Evolutionary conservation across 2,888 invertebrate genomes (phyloP).

Genomic region (Dugesia japonica): DNA sequence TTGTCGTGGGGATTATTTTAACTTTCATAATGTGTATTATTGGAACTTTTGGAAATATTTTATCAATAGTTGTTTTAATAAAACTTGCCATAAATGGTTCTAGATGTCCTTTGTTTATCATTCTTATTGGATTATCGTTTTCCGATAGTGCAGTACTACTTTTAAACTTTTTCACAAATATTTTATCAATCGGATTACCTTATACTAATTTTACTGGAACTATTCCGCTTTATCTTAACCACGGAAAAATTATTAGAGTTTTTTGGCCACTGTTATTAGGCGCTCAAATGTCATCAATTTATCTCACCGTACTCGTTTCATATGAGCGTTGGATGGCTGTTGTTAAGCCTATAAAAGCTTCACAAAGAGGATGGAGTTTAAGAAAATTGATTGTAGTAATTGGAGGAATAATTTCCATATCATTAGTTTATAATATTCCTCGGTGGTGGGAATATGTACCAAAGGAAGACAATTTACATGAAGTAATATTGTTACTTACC

Average conservation of each 20-base stretch:
- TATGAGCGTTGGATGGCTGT: slow-evolving; percentile 38
- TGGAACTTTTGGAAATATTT: slow-evolving; percentile 32
- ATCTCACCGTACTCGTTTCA: slow-evolving; percentile 39
- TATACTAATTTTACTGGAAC: background rate
- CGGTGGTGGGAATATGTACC: slow-evolving; percentile 37
- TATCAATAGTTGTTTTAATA: slow-evolving; percentile 32
- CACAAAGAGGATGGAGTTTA: slow-evolving; percentile 35
- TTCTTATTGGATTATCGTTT: slow-evolving; percentile 29
- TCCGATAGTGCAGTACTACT: slow-evolving; percentile 29
- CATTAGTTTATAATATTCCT: slow-evolving; percentile 37
- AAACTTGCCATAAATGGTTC: background rate
- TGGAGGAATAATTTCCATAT: slow-evolving; percentile 9
- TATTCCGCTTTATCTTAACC: slow-evolving; percentile 22
- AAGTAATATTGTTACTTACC: background rate
- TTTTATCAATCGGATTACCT: slow-evolving; percentile 25
- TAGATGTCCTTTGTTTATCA: slow-evolving; percentile 27
- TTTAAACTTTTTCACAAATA: slow-evolving; percentile 29
- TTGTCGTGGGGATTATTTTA: slow-evolving; percentile 30
- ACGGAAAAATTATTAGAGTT: slow-evolving; percentile 26
- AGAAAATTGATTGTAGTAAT: slow-evolving; percentile 30
- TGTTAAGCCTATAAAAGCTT: slow-evolving; percentile 37
- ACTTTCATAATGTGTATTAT: slow-evolving; percentile 29
- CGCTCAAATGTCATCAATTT: slow-evolving; percentile 39
- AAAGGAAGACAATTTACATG: slow-evolving; percentile 13
- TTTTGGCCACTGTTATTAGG: slow-evolving; percentile 38